Conservation (phyloP, 2,113 vertebrate species). For the Galeopterus variegatus region DNA sequence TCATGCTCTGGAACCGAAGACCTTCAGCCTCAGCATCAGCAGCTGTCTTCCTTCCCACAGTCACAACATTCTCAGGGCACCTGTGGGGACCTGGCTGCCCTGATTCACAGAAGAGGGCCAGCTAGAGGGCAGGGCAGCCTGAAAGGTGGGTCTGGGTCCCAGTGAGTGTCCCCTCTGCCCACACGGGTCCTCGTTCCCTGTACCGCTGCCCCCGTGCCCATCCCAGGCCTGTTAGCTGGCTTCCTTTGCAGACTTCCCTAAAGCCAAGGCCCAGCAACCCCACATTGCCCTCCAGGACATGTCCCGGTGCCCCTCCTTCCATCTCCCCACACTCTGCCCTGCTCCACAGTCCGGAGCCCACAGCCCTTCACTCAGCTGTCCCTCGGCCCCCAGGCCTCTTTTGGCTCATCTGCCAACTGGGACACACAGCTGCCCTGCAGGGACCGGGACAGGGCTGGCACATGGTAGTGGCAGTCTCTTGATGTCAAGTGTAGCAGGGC, state of each 20-base stretch:
- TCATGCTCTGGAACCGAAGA: rapidly evolving
- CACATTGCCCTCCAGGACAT: too few relatives aligned
- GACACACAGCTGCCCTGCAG: not conserved
- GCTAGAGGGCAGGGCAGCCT: not conserved
- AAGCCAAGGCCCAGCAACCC: not conserved
- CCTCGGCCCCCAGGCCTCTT: not conserved
- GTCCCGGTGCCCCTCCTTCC: not conserved
- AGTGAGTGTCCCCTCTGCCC: not conserved
- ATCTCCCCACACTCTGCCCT: not conserved
- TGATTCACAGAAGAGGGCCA: rapidly evolving
- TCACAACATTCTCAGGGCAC: not conserved
- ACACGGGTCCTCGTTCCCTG: not conserved
- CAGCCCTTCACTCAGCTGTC: not conserved
- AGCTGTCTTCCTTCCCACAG: not conserved
- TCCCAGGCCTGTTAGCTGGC: not conserved
- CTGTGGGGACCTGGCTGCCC: too few relatives aligned
- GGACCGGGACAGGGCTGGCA: not conserved
- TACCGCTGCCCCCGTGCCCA: not conserved
- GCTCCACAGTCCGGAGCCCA: not conserved
- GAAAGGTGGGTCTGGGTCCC: not conserved
- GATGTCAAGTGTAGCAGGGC: not conserved
- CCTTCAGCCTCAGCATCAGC: not conserved
- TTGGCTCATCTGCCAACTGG: not conserved
- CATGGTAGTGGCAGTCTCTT: not conserved
- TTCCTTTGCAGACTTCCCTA: not conserved